Conservation (phyloP, 2,113 vertebrate genomes). For the Ciconia maguari region DNA sequence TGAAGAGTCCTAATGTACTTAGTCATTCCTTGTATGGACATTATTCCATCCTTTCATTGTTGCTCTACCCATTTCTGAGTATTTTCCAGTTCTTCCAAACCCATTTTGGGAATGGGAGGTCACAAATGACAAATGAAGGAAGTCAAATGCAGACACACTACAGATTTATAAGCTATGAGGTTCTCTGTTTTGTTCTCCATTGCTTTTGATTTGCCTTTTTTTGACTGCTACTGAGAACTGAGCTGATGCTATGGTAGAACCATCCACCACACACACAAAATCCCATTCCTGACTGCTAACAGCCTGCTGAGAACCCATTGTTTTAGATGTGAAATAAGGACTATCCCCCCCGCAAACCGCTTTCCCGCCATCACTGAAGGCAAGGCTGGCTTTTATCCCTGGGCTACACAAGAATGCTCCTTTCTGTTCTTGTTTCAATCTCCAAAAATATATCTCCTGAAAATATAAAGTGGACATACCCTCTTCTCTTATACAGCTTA, state of each 20-base stretch:
- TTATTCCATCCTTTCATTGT: background rate
- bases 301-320: background rate
- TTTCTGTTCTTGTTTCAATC: background rate
- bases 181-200: background rate
- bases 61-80: background rate
- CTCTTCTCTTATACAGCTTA: background rate
- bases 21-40: background rate
- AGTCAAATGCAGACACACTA: background rate
- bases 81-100: background rate
- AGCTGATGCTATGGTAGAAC: background rate
- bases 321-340: background rate
- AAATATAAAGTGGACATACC: background rate
- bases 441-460: background rate
- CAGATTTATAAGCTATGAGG: background rate
- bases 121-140: background rate
- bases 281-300: background rate
- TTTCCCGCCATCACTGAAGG: background rate
- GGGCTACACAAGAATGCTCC: background rate
- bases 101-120: background rate
- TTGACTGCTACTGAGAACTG: background rate
- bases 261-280: background rate
- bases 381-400: background rate
- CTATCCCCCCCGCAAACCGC: rapidly evolving
- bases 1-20: background rate
- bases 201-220: background rate